phyloP scores from a whole-genome alignment of 2,113 vertebrate genomes.

The Fulica atra region DNA sequence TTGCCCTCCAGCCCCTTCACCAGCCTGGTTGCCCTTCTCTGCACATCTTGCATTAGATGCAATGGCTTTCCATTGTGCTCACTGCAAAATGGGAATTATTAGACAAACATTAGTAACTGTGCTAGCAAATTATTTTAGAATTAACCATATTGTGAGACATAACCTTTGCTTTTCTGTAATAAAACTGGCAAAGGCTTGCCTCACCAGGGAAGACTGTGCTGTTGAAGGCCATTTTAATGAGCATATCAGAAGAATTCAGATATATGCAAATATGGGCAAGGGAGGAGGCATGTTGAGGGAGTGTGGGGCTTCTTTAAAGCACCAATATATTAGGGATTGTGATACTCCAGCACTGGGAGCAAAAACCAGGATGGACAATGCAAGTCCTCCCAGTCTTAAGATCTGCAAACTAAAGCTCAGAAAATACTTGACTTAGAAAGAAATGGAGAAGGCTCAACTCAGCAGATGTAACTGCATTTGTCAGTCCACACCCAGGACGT shows the following conservation, averaged over 20 bases:
- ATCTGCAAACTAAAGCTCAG: not conserved
- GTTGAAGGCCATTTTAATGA: not conserved
- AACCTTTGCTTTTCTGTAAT: not conserved
- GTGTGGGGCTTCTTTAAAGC: not conserved
- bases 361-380: not conserved
- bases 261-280: not conserved
- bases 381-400: not conserved
- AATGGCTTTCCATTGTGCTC: not conserved
- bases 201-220: not conserved
- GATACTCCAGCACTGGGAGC: not conserved
- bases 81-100: not conserved
- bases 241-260: not conserved
- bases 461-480: not conserved
- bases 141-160: not conserved
- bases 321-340: not conserved
- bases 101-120: not conserved
- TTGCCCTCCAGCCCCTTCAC: too few species aligned
- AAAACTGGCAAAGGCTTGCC: not conserved
- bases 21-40: too few species aligned
- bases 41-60: not conserved
- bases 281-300: not conserved
- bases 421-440: not conserved
- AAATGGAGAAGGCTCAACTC: not conserved
- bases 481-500: not conserved
- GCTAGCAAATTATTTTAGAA: not conserved